Conservation (phyloP, 2,113 vertebrate genomes). For the Microtus ochrogaster region DNA sequence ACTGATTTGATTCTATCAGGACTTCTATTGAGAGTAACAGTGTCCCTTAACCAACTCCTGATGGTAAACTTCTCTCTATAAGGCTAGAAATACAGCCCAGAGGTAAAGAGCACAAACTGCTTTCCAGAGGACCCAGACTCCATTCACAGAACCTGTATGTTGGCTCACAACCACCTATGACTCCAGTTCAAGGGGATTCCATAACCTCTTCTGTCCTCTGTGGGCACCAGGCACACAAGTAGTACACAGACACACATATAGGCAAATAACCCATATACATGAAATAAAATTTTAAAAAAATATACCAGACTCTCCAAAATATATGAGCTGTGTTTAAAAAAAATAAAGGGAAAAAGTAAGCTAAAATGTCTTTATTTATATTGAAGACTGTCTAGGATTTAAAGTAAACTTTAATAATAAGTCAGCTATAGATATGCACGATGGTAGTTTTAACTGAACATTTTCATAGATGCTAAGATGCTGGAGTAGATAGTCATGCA, state of each 20-base stretch:
- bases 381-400: slow-evolving; percentile 14
- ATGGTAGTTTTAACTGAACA: neutral
- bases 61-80: neutral
- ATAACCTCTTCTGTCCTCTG: neutral
- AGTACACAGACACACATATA: neutral
- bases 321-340: neutral
- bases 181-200: neutral
- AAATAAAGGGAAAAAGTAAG: neutral
- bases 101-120: neutral
- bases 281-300: neutral
- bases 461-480: neutral
- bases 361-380: neutral
- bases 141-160: neutral
- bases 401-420: slow-evolving; percentile 5
- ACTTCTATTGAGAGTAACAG: neutral
- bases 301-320: neutral
- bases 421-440: neutral
- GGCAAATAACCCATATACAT: neutral
- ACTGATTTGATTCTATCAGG: neutral
- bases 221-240: neutral
- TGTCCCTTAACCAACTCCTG: neutral
- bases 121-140: neutral
- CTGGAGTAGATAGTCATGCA: neutral
- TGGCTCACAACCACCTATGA: neutral
- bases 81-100: neutral